These are phyloP conservation scores for Saxidomus purpurata DNA, from an alignment of 1,140 invertebrate species.

Conservation along the genomic window DNA sequence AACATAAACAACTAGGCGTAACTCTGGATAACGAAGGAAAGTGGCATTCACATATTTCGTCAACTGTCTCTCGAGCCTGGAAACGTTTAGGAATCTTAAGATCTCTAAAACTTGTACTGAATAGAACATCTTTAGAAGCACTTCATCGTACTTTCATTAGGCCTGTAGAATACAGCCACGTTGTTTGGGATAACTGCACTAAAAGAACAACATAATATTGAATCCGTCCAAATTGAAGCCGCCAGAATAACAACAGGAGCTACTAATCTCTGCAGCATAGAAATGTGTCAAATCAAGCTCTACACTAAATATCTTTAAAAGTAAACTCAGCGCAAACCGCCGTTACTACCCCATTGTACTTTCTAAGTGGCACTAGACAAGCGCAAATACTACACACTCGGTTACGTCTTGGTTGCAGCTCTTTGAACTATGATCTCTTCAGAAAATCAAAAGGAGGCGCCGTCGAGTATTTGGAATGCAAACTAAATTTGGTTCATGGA, in stretches of 20 bases:
- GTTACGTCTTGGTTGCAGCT: no score
- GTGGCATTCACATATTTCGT: constrained; percentile 25
- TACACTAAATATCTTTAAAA: no score
- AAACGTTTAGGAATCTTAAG: constrained; percentile 7
- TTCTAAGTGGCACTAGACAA: no score
- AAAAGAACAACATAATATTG: neutral
- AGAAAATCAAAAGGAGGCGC: no score
- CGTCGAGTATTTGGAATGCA: no score
- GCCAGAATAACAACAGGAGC: constrained; percentile 34
- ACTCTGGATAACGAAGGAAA: neutral
- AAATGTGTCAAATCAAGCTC: no score
- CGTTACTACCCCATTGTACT: no score
- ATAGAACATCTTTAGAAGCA: constrained; percentile 15
- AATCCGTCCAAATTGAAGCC: constrained; percentile 42
- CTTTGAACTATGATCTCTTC: no score
- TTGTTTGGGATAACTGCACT: constrained; percentile 16
- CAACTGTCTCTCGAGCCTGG: constrained; percentile 13
- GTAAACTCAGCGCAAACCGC: no score
- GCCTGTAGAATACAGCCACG: constrained; percentile 27
- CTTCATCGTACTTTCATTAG: constrained; percentile 41
- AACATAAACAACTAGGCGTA: constrained; percentile 29
- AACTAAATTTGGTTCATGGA: no score
- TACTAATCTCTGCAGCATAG: no score
- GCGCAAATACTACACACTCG: no score
- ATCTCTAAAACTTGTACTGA: constrained; percentile 32